Evolutionary conservation across 2,888 invertebrate species (phyloP), one percentile per base, ranked within the genome.

Genomic region (Chrysodeixis includens): DNA sequence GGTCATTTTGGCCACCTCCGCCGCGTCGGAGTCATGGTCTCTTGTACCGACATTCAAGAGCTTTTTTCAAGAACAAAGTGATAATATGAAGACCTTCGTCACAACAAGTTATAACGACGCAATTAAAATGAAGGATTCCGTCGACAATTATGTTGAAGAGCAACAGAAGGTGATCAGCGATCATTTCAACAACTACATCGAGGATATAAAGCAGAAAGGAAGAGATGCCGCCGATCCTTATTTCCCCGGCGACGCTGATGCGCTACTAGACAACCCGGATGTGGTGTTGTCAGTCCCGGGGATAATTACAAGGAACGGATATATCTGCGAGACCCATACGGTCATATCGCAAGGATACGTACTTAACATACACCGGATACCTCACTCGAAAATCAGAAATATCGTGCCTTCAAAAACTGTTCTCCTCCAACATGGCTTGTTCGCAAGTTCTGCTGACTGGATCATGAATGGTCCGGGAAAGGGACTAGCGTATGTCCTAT

Each of bases 271-370:
- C 1, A 89, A 91, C 56, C 92, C 94, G 3, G 94, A 95, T 22
- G 74, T 87, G 2, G 69, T 79, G 18, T 75, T 95, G 16, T 83
- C 92, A 26, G 93, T 94, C 2, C 93, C 94, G 2, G 89, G 91
- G 4, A 90, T 93, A 10, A 87, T 94, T 3, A 76, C 83, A 16
- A 88, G 95, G 53, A 95, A 96, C 69, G 97, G 97, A 46, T 98
- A 97, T 87, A 92, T 95, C 0, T 96, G 96, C 26, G 97, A 98
- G 90, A 96, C 96, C 0, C 97, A 98, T 82, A 93, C 95, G 0
- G 95, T 97, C 0, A 88, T 95, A 66, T 98, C 98, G 49, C 97
- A 98, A 92, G 98, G 98, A 0, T 99, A 97, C 88, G 92, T 98
- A 16, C 91, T 99, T 53, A 97, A 96, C 44, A 74, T 99, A 55